Base-by-base conservation (phyloP, 1,140 invertebrate species). In the Oncopodura yosiiana region DNA sequence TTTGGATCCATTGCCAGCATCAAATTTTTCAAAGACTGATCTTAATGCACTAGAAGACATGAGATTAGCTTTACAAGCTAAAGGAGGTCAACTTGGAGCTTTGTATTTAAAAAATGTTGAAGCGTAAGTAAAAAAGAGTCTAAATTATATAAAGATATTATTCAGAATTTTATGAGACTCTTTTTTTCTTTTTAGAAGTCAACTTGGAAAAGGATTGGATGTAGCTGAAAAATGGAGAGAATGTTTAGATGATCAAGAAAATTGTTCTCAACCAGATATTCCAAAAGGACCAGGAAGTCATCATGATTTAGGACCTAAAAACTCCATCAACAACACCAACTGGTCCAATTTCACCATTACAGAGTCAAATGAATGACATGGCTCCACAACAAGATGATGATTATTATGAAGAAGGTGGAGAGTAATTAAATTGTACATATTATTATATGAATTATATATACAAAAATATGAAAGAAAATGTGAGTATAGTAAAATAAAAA, bases 131-230 rank as follows among this genome's bases (percentile, higher is more conserved):
- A 50, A 3, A 55, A 55, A 23, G 32, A 34, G 53, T 55, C 6
- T 34, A 55, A 18, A 18, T 43, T 44, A 11, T 11, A 23, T 11
- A 27, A 24, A 38, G 23, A 12, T 36, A 38, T 29, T 36, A 16
- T 23, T 5, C 24, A 49, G 37, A 11, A 19, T 4, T 12, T 49
- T 49, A 14, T 16, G 37, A 21, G 4, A 49, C 4, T 45, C 3
- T 32, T 4, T 11, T 30, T 34, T 9, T 29, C 30, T 54, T 3
- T 53, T 54, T 26, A 41, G 44, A 24, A 16, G 43, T 21, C 50
- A 55, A 36, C n/a, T n/a, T n/a, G n/a, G n/a, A n/a, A n/a, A n/a
- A n/a, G 60, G 55, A 12, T 38, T 61, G 37, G 55, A 54, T n/a
- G 37, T 49, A 16, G 37, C 43, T 11, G 44, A 53, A 1, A 45